Evolutionary conservation across 2,797 vertebrate species (phyloP).

Genomic region (Sebastes trivittatus): DNA sequence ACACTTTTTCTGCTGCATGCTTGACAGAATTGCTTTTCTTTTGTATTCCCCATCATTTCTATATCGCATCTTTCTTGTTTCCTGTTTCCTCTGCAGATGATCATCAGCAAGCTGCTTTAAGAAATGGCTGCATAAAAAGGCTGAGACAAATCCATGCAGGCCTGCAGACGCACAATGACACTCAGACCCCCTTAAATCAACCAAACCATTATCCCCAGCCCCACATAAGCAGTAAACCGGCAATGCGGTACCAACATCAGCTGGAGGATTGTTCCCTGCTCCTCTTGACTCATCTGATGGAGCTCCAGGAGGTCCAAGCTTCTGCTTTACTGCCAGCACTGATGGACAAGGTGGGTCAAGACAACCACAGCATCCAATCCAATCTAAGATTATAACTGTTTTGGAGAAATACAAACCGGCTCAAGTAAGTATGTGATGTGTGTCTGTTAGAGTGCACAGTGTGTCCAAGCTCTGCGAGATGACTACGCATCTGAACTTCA

Average conservation of each 20-base stretch:
- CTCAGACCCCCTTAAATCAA: conserved; percentile 1
- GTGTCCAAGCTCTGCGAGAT: conserved; percentile 42
- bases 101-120: conserved; percentile 45
- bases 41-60: neutral
- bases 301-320: conserved; percentile 75
- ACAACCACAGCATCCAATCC: neutral
- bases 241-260: conserved; percentile 2
- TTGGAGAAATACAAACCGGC: too few relatives aligned
- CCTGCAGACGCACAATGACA: conserved; percentile 35
- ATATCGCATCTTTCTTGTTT: neutral
- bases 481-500: conserved; percentile 63
- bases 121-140: conserved; percentile 60
- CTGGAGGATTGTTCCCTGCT: conserved; percentile 63
- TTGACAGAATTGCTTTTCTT: neutral
- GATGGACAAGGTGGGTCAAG: conserved; percentile 60
- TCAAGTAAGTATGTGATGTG: too few relatives aligned
- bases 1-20: neutral
- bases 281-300: conserved; percentile 72
- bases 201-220: neutral
- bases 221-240: neutral
- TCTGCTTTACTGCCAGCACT: conserved; percentile 57
- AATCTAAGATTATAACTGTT: neutral
- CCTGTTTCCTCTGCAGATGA: conserved; percentile 25
- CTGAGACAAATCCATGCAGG: conserved; percentile 65
- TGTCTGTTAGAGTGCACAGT: conserved; percentile 55